Percentiles rank a stretch among this genome's conserved stretches.
phyloP scores from a whole-genome alignment of 2,113 vertebrate genomes.

The Rhizomys pruinosus region DNA sequence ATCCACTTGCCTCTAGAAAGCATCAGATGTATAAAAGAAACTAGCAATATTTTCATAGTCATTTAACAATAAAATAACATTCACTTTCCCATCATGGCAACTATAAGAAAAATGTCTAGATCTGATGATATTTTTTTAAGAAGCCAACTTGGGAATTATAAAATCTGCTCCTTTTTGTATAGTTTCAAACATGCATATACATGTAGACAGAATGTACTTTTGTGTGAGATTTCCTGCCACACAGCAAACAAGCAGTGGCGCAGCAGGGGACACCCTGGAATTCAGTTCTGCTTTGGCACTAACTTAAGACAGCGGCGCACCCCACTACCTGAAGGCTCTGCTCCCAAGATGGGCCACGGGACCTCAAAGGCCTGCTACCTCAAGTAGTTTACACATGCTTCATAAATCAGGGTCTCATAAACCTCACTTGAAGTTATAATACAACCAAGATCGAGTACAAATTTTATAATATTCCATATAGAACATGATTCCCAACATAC shows the following conservation, averaged over 20 bases:
- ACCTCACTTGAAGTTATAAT: background rate
- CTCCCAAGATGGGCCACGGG: background rate
- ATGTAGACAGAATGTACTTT: background rate
- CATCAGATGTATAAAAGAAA: background rate
- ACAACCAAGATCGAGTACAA: background rate
- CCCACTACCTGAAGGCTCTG: too few relatives aligned
- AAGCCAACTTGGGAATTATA: background rate
- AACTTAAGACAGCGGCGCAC: background rate
- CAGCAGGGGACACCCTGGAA: rapidly evolving
- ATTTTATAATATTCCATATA: background rate
- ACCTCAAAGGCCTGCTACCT: too few relatives aligned
- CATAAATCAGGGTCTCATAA: too few relatives aligned
- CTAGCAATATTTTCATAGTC: background rate
- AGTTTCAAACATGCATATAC: too few relatives aligned
- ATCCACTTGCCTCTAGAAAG: background rate
- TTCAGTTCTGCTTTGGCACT: background rate
- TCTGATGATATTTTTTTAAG: background rate
- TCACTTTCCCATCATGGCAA: background rate
- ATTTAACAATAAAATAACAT: background rate
- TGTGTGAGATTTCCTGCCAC: background rate
- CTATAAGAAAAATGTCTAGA: background rate
- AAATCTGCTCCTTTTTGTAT: background rate
- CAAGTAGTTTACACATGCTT: background rate
- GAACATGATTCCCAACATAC: constrained; percentile 18
- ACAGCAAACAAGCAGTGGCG: background rate